A percentile compares a stretch with the other conserved stretches of the same genome.
phyloP scores from a whole-genome alignment of 2,797 vertebrate species.

The Chiloscyllium punctatum region DNA sequence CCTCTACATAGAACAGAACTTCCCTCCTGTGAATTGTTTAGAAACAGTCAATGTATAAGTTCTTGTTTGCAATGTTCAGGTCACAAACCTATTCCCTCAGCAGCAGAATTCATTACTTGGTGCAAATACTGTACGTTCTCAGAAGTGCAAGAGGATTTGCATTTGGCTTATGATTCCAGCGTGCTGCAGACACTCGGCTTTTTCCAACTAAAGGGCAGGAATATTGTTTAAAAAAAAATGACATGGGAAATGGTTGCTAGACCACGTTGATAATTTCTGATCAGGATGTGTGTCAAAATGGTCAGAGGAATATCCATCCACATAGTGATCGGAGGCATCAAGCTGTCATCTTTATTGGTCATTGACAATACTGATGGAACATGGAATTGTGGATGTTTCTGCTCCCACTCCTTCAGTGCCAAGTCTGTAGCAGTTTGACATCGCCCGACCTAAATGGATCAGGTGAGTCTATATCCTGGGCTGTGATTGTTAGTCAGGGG shows the following conservation, averaged over 20 bases:
- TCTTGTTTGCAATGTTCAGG: neutral
- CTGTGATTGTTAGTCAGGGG: neutral
- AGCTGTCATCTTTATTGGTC: neutral
- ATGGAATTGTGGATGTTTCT: neutral
- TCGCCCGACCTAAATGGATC: neutral
- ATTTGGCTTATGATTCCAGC: neutral
- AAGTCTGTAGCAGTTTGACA: neutral
- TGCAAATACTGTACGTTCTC: neutral
- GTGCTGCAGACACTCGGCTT: neutral
- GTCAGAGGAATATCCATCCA: neutral
- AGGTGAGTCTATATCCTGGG: neutral
- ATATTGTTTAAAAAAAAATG: neutral
- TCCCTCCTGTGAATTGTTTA: neutral
- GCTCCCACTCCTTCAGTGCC: neutral
- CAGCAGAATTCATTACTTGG: conserved; percentile 2
- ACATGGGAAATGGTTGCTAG: neutral
- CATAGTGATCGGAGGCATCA: neutral
- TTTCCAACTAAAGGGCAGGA: neutral
- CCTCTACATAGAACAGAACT: neutral
- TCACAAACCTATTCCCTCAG: conserved; percentile 12
- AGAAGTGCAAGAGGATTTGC: neutral
- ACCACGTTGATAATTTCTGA: neutral
- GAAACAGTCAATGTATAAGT: neutral
- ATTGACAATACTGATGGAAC: neutral
- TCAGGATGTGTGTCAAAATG: neutral